Evolutionary conservation across 2,797 vertebrate species (phyloP), one percentile per base, ranked within the genome.

Genomic region (Coregonus suidteri): DNA sequence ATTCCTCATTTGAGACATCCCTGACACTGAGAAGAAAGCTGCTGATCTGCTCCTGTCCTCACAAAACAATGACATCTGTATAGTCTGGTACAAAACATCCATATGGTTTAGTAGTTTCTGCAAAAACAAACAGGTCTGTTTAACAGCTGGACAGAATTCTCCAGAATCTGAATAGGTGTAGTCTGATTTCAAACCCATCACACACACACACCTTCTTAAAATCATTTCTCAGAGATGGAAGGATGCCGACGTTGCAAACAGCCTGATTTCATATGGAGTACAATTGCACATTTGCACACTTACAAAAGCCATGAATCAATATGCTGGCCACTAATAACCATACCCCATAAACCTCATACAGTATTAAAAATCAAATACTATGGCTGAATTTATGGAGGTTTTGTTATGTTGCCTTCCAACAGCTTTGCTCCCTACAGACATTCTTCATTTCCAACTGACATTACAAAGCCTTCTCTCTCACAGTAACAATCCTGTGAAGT

Each of bases 371-470:
- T 78, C 25, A 74, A 74, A 82, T 82, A 30, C 25, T 64, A 78
- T 74, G 14, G 64, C 75, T 75, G 69, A 73, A 79, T 70, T 81
- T 75, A 68, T 54, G 7, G 83, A 79, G 84, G 72, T 5, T 59
- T 20, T 59, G 13, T 73, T 59, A 77, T 79, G 25, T 31, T 67
- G 30, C 14, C 65, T 82, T 79, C 59, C 59, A 25, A 76, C 81
- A 56, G 72, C 18, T 18, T 54, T 71, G 74, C 65, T 80, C 82
- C 82, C 82, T 65, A 34, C 6, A 75, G 82, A 83, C 80, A 69
- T 37, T 85, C 0, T 80, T 81, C 78, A 80, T 88, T 81, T 80
- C 77, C 79, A 87, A 81, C 75, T 75, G 64, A n/a, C 77, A 76
- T 52, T 82, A 78, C 84, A 85, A 86, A 85, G 80, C 62, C 66